Percentiles rank a stretch among this genome's conserved stretches.
phyloP scores from a whole-genome alignment of 2,888 invertebrate species.

The Latrodectus elegans region DNA sequence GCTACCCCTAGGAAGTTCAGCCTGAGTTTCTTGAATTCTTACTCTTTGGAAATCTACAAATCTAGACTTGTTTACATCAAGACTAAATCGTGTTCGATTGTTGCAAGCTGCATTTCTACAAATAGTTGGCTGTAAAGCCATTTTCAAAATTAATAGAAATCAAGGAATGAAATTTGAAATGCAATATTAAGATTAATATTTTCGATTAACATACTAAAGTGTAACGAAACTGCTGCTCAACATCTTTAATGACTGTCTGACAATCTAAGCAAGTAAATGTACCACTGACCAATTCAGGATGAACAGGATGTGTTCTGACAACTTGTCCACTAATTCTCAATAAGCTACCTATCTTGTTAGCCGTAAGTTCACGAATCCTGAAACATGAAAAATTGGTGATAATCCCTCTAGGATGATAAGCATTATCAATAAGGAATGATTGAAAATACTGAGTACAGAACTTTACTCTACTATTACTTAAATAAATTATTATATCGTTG shows the following conservation, averaged over 20 bases:
- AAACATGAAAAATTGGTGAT: background rate
- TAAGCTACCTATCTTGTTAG: constrained; percentile 93
- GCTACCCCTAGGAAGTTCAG: constrained; percentile 95
- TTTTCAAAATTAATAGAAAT: too few species aligned
- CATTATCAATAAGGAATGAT: too few species aligned
- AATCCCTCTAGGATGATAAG: too few species aligned
- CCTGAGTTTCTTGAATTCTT: constrained; percentile 97
- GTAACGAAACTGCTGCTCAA: constrained; percentile 97
- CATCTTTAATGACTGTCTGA: constrained; percentile 92
- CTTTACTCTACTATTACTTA: too few species aligned
- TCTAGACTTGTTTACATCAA: constrained; percentile 93
- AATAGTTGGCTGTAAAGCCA: constrained; percentile 85
- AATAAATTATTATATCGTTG: too few species aligned
- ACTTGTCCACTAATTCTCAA: constrained; percentile 91
- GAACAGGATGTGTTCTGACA: constrained; percentile 98
- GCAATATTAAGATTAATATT: background rate
- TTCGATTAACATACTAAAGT: constrained; percentile 78
- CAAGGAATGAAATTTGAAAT: background rate
- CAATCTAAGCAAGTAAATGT: constrained; percentile 97
- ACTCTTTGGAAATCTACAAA: constrained; percentile 99
- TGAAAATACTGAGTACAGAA: too few species aligned
- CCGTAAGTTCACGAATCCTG: constrained; percentile 89
- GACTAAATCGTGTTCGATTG: constrained; percentile 90
- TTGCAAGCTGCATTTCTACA: constrained; percentile 97
- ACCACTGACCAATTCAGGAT: constrained; percentile 90